Evolutionary conservation across 2,113 vertebrate genomes (phyloP).

Genomic region (Galemys pyrenaicus): DNA sequence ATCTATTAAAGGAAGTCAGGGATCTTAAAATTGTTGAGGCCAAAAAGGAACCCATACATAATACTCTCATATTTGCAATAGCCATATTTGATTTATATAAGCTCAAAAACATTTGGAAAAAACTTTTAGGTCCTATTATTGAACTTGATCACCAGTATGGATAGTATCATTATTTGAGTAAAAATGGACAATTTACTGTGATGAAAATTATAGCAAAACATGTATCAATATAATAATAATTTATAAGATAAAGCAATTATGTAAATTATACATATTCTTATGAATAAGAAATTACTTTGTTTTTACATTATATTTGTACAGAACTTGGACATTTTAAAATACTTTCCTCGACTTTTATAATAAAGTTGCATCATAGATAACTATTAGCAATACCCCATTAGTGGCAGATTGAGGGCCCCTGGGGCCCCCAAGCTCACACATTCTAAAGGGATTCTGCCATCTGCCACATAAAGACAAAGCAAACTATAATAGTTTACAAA

Average conservation of each 20-base stretch:
- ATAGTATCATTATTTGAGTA: not conserved
- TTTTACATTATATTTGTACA: not conserved
- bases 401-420: no score
- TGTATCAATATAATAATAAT: not conserved
- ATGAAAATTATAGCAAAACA: constrained; percentile 28
- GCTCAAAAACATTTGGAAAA: constrained; percentile 23
- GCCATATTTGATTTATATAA: constrained; percentile 37
- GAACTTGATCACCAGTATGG: not conserved
- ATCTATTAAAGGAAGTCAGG: constrained; percentile 54
- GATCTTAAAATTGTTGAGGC: constrained; percentile 9
- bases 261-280: not conserved
- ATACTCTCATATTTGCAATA: not conserved
- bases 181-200: constrained; percentile 10
- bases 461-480: no score
- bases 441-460: no score
- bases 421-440: no score
- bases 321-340: not conserved
- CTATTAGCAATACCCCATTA: not conserved
- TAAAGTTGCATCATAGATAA: not conserved
- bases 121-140: not conserved
- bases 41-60: constrained; percentile 5
- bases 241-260: not conserved
- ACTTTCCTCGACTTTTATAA: not conserved
- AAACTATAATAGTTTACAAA: no score
- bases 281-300: not conserved